phyloP scores from a whole-genome alignment of 1,140 invertebrate species.

The Chironomus tepperi region DNA sequence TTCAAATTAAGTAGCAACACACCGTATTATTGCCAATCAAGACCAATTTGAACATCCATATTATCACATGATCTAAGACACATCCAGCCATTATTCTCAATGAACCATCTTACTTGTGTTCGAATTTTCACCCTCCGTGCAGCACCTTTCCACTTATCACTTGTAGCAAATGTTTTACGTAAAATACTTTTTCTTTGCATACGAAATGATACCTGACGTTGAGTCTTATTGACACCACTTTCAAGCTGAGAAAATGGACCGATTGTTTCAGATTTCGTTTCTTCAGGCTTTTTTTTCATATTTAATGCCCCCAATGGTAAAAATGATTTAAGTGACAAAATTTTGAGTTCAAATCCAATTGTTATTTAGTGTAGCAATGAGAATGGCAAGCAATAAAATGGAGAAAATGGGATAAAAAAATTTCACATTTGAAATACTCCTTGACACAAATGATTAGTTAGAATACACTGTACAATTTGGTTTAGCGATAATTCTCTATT shows the following conservation, averaged over 20 bases:
- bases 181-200: constrained; percentile 44
- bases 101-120: constrained; percentile 26
- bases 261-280: constrained; percentile 32
- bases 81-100: background rate
- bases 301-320: background rate
- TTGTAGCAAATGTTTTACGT: constrained; percentile 35
- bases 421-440: background rate
- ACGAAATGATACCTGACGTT: constrained; percentile 42
- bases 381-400: background rate
- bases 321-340: background rate
- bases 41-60: no score
- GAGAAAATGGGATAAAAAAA: background rate
- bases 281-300: background rate
- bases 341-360: background rate
- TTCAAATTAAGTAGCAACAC: no score
- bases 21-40: no score
- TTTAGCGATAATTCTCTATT: background rate
- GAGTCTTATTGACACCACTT: constrained; percentile 46
- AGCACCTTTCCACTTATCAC: constrained; percentile 50
- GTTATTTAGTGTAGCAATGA: background rate
- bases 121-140: constrained; percentile 59
- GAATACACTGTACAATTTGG: background rate
- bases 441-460: background rate
- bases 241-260: constrained; percentile 48
- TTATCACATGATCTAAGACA: background rate